These are phyloP conservation scores for Actinostola sp. DNA, from an alignment of 92 coral and sea anemone genomes.

Conservation along the genomic window DNA sequence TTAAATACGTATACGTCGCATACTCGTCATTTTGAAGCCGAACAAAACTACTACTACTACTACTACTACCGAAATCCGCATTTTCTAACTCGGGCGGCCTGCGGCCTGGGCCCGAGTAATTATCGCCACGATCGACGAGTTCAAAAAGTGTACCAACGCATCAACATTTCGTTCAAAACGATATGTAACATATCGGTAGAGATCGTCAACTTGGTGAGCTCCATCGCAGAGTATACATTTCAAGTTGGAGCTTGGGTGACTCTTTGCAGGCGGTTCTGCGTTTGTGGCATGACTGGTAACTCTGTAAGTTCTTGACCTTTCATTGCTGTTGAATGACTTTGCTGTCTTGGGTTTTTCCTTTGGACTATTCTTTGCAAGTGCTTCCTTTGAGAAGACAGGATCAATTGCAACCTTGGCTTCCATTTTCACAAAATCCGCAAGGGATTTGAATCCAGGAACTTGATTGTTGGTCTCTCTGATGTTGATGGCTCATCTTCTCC, in stretches of 20 bases:
- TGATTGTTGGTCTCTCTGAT: neutral
- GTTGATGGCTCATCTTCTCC: constrained; percentile 30
- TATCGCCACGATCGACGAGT: no score
- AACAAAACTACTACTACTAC: no score
- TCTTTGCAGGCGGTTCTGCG: constrained; percentile 1
- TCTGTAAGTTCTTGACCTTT: neutral
- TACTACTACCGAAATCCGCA: no score
- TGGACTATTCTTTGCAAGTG: constrained; percentile 5
- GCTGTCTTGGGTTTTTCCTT: neutral
- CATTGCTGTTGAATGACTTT: no score
- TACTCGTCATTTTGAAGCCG: no score
- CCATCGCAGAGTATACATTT: constrained; percentile 14
- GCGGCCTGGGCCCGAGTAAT: no score
- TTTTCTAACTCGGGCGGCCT: no score
- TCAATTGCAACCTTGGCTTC: constrained; percentile 53
- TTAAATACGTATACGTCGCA: no score
- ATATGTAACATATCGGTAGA: no score
- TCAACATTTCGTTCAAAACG: no score
- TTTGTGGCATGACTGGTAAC: neutral
- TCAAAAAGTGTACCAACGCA: no score
- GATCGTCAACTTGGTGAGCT: constrained; percentile 29
- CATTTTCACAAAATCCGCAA: constrained; percentile 15
- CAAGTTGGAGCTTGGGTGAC: constrained; percentile 2
- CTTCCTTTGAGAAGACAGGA: constrained; percentile 47
- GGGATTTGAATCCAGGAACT: neutral